A percentile compares a stretch with the other conserved stretches of the same genome.
These are phyloP conservation scores for Helicolenus hilgendorfi DNA, from an alignment of 2,797 vertebrate genomes.

Conservation along the genomic window DNA sequence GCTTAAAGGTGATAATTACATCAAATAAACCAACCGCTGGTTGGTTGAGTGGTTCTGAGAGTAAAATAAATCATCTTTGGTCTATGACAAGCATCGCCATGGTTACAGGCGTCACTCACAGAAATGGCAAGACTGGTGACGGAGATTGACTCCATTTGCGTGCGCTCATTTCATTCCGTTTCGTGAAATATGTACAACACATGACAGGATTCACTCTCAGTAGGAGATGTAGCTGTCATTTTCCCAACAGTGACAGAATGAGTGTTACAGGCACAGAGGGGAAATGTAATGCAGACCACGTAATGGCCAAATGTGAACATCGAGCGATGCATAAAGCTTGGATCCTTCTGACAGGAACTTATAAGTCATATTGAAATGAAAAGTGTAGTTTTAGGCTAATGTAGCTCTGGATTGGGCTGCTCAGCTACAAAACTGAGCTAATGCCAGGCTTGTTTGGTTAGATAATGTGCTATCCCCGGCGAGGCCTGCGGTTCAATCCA, in stretches of 20 bases:
- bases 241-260: neutral
- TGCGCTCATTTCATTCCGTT: neutral
- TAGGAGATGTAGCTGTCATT: neutral
- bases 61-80: neutral
- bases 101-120: neutral
- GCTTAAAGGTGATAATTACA: neutral
- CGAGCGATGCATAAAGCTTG: neutral
- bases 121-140: neutral
- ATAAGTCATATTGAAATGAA: neutral
- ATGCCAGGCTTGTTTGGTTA: neutral
- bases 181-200: neutral
- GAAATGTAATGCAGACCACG: neutral
- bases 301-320: neutral
- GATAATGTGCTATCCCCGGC: slow-evolving; percentile 1
- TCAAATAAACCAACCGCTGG: neutral
- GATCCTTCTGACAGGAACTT: neutral
- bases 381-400: neutral
- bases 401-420: neutral
- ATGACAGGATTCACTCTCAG: neutral
- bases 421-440: neutral
- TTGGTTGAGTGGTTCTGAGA: neutral
- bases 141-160: neutral
- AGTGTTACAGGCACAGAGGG: neutral
- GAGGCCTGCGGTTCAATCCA: neutral
- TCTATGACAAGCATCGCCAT: neutral